phyloP scores from a whole-genome alignment of 1,140 invertebrate genomes.

The Calephelis virginiensis region DNA sequence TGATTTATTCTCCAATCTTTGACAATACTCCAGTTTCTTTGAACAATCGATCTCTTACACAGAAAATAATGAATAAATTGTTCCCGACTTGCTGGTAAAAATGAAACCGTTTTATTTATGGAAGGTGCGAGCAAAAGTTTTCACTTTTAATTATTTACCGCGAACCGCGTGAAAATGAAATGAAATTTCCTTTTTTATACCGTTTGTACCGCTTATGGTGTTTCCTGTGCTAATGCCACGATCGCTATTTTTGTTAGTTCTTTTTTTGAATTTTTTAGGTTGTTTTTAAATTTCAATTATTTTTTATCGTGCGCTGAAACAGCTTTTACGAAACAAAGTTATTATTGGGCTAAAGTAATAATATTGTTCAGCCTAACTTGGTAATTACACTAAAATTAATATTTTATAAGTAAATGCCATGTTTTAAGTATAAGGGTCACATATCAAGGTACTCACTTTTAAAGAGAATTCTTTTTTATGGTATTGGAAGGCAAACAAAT shows the following conservation, averaged over 20 bases:
- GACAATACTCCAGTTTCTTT: constrained; percentile 47
- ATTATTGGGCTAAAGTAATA: too few species aligned
- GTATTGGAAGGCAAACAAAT: too few species aligned
- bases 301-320: neutral
- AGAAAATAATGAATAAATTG: constrained; percentile 57
- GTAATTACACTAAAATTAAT: too few species aligned
- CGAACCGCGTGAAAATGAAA: constrained; percentile 14
- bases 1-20: constrained; percentile 65
- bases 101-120: constrained; percentile 43
- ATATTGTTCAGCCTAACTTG: too few species aligned
- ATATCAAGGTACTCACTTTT: too few species aligned
- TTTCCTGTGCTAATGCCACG: constrained; percentile 1
- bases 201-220: neutral
- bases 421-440: too few species aligned
- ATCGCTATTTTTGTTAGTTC: constrained; percentile 6
- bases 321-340: too few species aligned
- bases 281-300: neutral
- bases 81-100: constrained; percentile 33
- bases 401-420: too few species aligned
- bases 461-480: too few species aligned
- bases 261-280: neutral
- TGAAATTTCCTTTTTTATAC: constrained; percentile 15
- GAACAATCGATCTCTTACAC: constrained; percentile 51
- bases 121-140: constrained; percentile 19
- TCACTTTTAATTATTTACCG: constrained; percentile 16